phyloP scores from a whole-genome alignment of 2,888 invertebrate species.

The Dichetophora obliterata region DNA sequence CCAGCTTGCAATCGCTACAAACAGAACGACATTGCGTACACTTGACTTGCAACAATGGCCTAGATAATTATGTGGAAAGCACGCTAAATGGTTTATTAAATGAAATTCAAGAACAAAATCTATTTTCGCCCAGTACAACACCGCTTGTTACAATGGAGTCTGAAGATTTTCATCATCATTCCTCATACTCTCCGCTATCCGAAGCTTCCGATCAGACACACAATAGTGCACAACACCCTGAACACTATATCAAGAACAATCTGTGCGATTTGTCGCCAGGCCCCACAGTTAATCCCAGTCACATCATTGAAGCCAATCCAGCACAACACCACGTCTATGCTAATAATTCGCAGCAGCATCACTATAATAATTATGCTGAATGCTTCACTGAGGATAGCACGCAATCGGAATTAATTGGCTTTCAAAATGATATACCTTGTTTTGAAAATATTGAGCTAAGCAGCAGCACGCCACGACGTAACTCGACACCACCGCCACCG shows the following conservation, averaged over 20 bases:
- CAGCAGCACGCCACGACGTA: slow-evolving; percentile 40
- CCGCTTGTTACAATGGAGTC: slow-evolving; percentile 46
- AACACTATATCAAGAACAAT: slow-evolving; percentile 19
- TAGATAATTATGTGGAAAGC: slow-evolving; percentile 62
- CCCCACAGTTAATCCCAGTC: background rate
- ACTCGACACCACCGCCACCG: slow-evolving; percentile 11
- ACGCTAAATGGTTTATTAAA: slow-evolving; percentile 63
- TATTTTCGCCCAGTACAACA: slow-evolving; percentile 59
- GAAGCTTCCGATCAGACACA: slow-evolving; percentile 33
- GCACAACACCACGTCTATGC: background rate
- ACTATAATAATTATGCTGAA: slow-evolving; percentile 41
- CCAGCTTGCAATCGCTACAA: slow-evolving; percentile 8
- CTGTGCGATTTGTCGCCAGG: slow-evolving; percentile 11
- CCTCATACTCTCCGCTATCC: slow-evolving; percentile 60
- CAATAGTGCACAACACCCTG: background rate
- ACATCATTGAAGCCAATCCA: background rate
- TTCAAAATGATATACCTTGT: slow-evolving; percentile 65
- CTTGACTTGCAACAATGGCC: slow-evolving; percentile 40
- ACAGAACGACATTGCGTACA: background rate
- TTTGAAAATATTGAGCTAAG: slow-evolving; percentile 60
- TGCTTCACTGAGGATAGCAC: slow-evolving; percentile 56
- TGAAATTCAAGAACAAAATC: slow-evolving; percentile 65
- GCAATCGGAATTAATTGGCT: slow-evolving; percentile 61
- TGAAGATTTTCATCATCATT: slow-evolving; percentile 60
- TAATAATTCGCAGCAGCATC: background rate